Evolutionary conservation across 2,797 vertebrate species (phyloP).

Genomic region (Capromys pilorides): DNA sequence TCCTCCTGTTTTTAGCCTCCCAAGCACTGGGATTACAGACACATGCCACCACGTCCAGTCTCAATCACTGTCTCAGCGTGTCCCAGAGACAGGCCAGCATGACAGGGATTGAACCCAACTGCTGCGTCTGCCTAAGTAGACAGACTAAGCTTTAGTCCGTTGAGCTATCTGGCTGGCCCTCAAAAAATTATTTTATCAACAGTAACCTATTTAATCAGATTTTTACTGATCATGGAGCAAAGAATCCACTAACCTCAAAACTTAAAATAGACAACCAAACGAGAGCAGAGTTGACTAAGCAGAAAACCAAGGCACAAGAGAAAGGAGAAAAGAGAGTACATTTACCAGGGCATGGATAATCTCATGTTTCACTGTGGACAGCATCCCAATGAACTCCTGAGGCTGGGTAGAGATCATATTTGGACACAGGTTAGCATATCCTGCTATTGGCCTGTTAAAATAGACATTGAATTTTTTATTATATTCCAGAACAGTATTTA

Average conservation of each 20-base stretch:
- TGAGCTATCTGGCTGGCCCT: neutral
- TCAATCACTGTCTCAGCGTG: too few relatives aligned
- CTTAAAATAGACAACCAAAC: slow-evolving; percentile 41
- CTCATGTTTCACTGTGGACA: slow-evolving; percentile 98
- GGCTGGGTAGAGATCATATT: slow-evolving; percentile 96
- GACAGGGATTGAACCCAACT: too few relatives aligned
- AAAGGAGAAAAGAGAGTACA: neutral
- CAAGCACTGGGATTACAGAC: too few relatives aligned
- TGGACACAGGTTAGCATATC: slow-evolving; percentile 98
- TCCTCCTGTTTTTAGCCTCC: too few relatives aligned
- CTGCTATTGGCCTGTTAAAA: slow-evolving; percentile 92
- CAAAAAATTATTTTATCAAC: slow-evolving; percentile 11
- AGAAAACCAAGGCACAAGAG: slow-evolving; percentile 8
- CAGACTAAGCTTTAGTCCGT: too few relatives aligned
- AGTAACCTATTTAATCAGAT: slow-evolving; percentile 36
- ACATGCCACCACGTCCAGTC: too few relatives aligned
- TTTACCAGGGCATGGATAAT: slow-evolving; percentile 97
- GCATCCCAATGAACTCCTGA: slow-evolving; percentile 96
- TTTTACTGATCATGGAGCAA: slow-evolving; percentile 38
- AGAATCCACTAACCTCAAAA: slow-evolving; percentile 33
- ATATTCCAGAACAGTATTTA: slow-evolving; percentile 40
- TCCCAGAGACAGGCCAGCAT: too few relatives aligned
- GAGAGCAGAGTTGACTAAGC: neutral
- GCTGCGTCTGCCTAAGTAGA: too few relatives aligned
- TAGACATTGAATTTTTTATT: slow-evolving; percentile 71